phyloP scores from a whole-genome alignment of 2,888 invertebrate genomes.

The Diaphora mendica region DNA sequence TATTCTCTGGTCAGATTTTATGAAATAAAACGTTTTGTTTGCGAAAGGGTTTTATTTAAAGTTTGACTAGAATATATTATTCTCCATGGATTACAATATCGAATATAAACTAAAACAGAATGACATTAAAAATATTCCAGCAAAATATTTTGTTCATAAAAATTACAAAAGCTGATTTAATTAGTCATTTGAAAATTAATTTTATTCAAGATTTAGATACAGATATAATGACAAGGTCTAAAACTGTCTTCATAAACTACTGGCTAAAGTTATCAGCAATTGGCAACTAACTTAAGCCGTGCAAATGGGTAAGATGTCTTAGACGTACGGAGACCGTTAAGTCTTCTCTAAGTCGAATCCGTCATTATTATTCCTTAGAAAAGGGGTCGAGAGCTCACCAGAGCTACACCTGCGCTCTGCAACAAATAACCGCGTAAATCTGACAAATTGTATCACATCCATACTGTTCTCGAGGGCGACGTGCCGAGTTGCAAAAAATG shows the following conservation, averaged over 20 bases:
- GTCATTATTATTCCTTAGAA: conserved; percentile 80
- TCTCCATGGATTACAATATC: neutral
- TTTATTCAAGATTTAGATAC: neutral
- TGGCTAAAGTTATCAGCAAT: conserved; percentile 45
- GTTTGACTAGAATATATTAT: neutral
- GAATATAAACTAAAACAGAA: neutral
- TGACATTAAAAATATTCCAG: neutral
- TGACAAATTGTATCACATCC: conserved; percentile 83
- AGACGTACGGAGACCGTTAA: conserved; percentile 59
- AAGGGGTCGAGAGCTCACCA: conserved; percentile 59
- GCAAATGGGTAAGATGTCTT: conserved; percentile 60
- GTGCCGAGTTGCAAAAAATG: conserved; percentile 67
- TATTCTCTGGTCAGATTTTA: neutral
- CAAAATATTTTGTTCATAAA: neutral
- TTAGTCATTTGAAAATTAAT: neutral
- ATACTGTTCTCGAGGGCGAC: conserved; percentile 68
- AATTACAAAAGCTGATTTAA: neutral
- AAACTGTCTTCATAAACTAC: conserved; percentile 23
- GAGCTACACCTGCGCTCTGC: conserved; percentile 73
- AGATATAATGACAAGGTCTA: neutral
- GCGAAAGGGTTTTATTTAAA: neutral
- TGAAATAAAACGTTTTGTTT: neutral
- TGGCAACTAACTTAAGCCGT: conserved; percentile 59
- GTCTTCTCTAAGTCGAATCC: conserved; percentile 79
- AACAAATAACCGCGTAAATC: conserved; percentile 83